A percentile compares a stretch with the other conserved stretches of the same genome.
phyloP scores from a whole-genome alignment of 2,113 vertebrate species.

The Channa argus region DNA sequence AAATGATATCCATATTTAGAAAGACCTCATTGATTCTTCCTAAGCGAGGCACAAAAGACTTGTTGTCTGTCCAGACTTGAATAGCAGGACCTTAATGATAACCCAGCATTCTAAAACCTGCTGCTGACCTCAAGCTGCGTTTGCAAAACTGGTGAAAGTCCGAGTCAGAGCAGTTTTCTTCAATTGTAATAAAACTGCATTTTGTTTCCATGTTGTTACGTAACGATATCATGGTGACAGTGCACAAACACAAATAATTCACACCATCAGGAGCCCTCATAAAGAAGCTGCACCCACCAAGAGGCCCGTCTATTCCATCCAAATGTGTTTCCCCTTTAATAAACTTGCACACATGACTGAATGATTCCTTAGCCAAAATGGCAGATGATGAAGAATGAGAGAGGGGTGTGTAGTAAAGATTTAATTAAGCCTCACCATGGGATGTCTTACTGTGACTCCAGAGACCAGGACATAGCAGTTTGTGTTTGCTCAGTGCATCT shows the following conservation, averaged over 20 bases:
- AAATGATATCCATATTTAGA: constrained; percentile 71
- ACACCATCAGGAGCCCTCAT: constrained; percentile 23
- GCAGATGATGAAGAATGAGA: constrained; percentile 74
- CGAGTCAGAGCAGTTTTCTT: constrained; percentile 19
- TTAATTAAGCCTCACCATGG: constrained; percentile 78
- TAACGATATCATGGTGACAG: constrained; percentile 50
- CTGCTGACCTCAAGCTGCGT: constrained; percentile 37
- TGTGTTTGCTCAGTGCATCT: constrained; percentile 72
- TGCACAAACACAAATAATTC: constrained; percentile 39
- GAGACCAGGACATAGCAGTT: constrained; percentile 66
- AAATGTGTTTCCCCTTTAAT: constrained; percentile 59
- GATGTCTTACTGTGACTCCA: constrained; percentile 68
- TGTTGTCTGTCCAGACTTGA: constrained; percentile 64
- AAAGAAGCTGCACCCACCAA: constrained; percentile 12
- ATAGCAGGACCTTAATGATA: constrained; percentile 55
- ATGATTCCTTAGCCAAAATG: constrained; percentile 66
- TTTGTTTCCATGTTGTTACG: constrained; percentile 33
- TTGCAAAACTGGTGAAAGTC: constrained; percentile 38
- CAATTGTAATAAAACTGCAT: constrained; percentile 9
- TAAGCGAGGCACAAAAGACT: constrained; percentile 66
- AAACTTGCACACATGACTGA: constrained; percentile 62
- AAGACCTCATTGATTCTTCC: constrained; percentile 70
- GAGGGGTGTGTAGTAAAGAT: constrained; percentile 69
- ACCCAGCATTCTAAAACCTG: constrained; percentile 46
- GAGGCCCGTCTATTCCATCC: constrained; percentile 9